These are phyloP conservation scores for Capitulum mitella DNA, from an alignment of 2,888 invertebrate species.

Conservation along the genomic window DNA sequence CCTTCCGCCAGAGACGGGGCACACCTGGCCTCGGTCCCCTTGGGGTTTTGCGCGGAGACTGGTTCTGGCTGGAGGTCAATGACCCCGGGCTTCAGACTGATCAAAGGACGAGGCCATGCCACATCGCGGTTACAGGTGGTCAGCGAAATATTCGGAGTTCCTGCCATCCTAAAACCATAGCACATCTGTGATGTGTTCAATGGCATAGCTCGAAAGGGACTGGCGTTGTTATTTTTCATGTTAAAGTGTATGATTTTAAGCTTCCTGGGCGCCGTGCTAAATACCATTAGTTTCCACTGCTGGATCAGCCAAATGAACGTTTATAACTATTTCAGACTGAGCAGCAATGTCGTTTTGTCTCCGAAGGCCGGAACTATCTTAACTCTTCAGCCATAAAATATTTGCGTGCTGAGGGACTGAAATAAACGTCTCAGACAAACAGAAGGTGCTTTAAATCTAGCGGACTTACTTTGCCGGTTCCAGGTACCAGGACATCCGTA, in stretches of 20 bases:
- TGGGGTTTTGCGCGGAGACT: neutral
- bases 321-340: neutral
- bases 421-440: neutral
- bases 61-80: neutral
- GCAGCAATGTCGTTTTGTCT: neutral
- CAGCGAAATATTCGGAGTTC: neutral
- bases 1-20: too few relatives aligned
- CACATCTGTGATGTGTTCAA: too few relatives aligned
- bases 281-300: too few relatives aligned
- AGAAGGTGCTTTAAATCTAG: neutral
- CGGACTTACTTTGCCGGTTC: neutral
- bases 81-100: neutral
- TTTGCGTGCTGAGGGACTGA: too few relatives aligned
- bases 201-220: too few relatives aligned
- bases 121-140: neutral
- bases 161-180: neutral
- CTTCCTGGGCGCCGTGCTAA: too few relatives aligned
- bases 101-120: neutral
- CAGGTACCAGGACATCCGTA: neutral
- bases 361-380: neutral
- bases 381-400: neutral
- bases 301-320: neutral
- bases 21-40: neutral
- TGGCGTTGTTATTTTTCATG: too few relatives aligned
- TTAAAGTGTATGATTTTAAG: too few relatives aligned